phyloP scores from a whole-genome alignment of 2,797 vertebrate species.

The Cichlasoma orientale region DNA sequence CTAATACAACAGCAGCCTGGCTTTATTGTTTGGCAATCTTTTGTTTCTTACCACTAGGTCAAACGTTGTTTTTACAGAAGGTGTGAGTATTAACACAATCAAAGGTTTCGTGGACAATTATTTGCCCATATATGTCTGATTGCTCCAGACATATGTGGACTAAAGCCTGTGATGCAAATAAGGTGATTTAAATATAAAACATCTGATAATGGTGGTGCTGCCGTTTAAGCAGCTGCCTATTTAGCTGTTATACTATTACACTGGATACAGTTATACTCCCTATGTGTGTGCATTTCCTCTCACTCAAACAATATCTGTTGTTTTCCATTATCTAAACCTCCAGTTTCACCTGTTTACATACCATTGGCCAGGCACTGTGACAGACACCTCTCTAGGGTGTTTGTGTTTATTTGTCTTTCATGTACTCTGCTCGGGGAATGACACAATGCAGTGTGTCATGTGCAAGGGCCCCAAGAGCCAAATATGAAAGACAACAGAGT shows the following conservation, averaged over 20 bases:
- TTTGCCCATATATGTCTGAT: not conserved
- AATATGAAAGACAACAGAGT: too few species aligned
- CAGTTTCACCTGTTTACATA: not conserved
- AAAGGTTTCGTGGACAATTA: not conserved
- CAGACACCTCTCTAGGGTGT: not conserved
- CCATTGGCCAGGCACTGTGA: not conserved
- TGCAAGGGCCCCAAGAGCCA: not conserved
- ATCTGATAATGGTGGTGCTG: not conserved
- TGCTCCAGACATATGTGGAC: not conserved
- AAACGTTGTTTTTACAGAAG: not conserved
- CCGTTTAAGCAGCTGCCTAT: not conserved
- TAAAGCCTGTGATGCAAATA: conserved; percentile 28
- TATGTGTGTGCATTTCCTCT: not conserved
- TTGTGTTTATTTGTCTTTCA: not conserved
- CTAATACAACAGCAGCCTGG: conserved; percentile 15
- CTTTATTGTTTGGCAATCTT: not conserved
- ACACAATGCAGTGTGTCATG: not conserved
- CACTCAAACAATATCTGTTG: not conserved
- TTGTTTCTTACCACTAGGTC: not conserved
- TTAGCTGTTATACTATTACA: too few species aligned
- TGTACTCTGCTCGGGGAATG: not conserved
- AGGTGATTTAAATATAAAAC: conserved; percentile 20
- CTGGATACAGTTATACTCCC: not conserved
- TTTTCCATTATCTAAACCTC: not conserved
- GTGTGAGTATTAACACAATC: not conserved